Evolutionary conservation across 2,113 vertebrate species (phyloP).

Genomic region (Trichomycterus rosablanca): DNA sequence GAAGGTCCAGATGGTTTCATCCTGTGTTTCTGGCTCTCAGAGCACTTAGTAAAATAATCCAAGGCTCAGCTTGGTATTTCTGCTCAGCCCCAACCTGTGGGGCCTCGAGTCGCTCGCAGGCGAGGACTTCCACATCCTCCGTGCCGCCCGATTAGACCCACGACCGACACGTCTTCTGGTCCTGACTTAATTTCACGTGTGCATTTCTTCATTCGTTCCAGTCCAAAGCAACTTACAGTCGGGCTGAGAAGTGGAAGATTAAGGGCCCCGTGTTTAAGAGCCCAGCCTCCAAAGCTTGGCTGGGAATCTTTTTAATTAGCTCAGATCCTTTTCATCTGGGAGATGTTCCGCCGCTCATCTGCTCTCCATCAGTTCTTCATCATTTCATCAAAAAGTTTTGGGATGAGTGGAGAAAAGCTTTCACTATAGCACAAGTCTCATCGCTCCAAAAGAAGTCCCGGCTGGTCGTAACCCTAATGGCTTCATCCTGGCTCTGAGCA

Average conservation of each 20-base stretch:
- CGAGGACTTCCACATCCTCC: slow-evolving; percentile 5
- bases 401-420: slow-evolving; percentile 20
- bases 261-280: too few relatives aligned
- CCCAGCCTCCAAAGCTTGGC: too few relatives aligned
- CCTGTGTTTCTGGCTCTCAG: slow-evolving; percentile 22
- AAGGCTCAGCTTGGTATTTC: slow-evolving; percentile 18
- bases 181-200: not conserved
- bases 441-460: slow-evolving; percentile 7
- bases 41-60: slow-evolving; percentile 25
- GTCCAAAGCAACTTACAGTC: too few relatives aligned
- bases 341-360: slow-evolving; percentile 10
- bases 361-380: slow-evolving; percentile 19
- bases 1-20: slow-evolving; percentile 25
- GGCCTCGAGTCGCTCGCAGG: slow-evolving; percentile 12
- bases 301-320: too few relatives aligned
- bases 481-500: not conserved
- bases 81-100: slow-evolving; percentile 23
- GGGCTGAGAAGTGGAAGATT: too few relatives aligned
- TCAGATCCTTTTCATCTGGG: too few relatives aligned
- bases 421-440: too few relatives aligned
- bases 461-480: not conserved
- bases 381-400: slow-evolving; percentile 13
- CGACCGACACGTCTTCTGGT: not conserved
- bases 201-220: too few relatives aligned
- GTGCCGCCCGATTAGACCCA: slow-evolving; percentile 7